Percentiles rank a stretch among this genome's conserved stretches.
phyloP scores from a whole-genome alignment of 64 coral and sea anemone species.

The Actinia equina region DNA sequence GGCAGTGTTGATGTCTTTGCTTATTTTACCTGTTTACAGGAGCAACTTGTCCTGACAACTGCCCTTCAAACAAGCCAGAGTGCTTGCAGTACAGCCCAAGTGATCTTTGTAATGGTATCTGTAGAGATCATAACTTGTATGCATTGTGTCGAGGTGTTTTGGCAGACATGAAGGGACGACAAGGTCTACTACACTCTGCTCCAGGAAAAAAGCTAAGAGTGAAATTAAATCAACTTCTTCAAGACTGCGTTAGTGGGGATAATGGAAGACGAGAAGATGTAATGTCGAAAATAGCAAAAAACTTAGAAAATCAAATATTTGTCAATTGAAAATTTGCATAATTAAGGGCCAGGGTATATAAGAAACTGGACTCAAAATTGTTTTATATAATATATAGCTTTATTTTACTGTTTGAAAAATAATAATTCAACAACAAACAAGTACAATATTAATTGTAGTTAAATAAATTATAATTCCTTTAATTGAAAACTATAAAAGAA shows the following conservation, averaged over 20 bases:
- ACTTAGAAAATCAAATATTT: background rate
- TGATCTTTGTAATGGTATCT: constrained; percentile 48
- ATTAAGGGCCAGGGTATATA: no score
- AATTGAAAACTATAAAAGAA: no score
- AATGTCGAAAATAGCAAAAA: constrained; percentile 15
- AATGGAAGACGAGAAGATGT: constrained; percentile 22
- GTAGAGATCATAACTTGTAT: constrained; percentile 69
- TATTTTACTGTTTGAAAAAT: no score
- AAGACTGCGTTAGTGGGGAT: background rate
- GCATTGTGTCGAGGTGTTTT: constrained; percentile 70
- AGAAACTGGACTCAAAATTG: no score
- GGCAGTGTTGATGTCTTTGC: background rate
- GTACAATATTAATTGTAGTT: no score
- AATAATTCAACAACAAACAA: no score
- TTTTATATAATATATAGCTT: no score
- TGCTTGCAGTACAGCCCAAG: constrained; percentile 47
- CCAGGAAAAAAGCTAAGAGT: background rate
- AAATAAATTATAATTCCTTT: no score
- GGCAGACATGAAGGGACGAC: background rate
- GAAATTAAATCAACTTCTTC: background rate
- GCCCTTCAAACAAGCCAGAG: constrained; percentile 33
- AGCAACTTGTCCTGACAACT: background rate
- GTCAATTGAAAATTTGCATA: no score
- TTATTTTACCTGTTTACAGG: background rate
- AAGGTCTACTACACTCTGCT: constrained; percentile 64